phyloP scores from a whole-genome alignment of 1,140 invertebrate genomes.

The Brachionus manjavacas region DNA sequence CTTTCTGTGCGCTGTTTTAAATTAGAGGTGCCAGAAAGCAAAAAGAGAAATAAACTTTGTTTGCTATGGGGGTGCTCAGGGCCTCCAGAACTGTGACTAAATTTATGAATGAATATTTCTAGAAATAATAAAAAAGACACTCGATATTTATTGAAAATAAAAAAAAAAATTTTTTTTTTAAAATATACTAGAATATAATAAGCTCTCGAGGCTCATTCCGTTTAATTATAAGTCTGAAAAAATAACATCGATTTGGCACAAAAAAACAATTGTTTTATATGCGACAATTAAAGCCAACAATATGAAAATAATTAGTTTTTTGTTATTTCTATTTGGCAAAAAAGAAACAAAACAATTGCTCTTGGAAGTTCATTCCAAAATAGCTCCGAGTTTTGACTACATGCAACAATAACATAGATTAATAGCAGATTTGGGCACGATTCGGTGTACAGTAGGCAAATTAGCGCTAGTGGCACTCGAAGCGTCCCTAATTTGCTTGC shows the following conservation, averaged over 20 bases:
- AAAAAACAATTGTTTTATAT: not conserved
- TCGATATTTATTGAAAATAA: not conserved
- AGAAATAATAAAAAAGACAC: not conserved
- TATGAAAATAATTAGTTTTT: not conserved
- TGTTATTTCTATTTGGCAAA: not conserved
- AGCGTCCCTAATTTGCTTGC: not conserved
- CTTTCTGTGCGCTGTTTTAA: no score
- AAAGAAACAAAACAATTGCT: not conserved
- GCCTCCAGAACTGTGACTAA: not conserved
- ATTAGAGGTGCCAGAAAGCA: no score
- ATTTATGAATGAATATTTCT: not conserved
- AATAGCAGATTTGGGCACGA: not conserved
- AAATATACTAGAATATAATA: not conserved
- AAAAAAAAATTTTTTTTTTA: not conserved
- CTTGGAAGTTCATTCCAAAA: not conserved
- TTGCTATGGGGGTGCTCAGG: not conserved
- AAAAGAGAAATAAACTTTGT: no score
- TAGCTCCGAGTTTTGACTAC: not conserved
- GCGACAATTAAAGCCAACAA: constrained; percentile 1
- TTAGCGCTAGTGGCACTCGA: not conserved
- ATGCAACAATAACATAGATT: not conserved
- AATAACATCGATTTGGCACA: not conserved
- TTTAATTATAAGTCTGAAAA: not conserved
- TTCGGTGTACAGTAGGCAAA: not conserved
- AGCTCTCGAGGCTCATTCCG: not conserved